Evolutionary conservation across 2,113 vertebrate genomes (phyloP), one percentile per base, ranked within the genome.

Genomic region (Ptychochromis oligacanthus): DNA sequence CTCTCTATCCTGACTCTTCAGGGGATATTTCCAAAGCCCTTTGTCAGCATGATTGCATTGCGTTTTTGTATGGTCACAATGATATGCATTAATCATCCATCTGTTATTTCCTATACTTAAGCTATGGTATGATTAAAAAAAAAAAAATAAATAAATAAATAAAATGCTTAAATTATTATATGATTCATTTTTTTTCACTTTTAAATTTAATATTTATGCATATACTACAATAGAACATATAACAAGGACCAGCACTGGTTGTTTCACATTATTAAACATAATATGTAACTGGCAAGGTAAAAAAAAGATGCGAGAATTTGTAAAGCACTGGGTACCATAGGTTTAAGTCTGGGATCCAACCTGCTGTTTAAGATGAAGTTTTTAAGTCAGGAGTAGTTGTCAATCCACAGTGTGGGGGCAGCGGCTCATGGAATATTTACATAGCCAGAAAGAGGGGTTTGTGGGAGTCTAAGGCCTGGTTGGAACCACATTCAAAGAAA

Each of bases 401-500:
- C 87, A 87, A 87, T 93, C 85, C 87, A 59, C 83, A 90, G 49
- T 87, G 83, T 81, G 79, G 79, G 91, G 88, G 80, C 86, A 91
- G 85, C 18, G 14, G 70, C 89, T 95, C 88, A 91, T 93, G 80
- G 92, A 94, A 94, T 93, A 95, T 96, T 95, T 95, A 95, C 92
- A 92, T 89, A 93, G 88, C 77, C 76, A 81, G 65, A 84, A 82
- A 81, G n/a, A 57, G 85, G 83, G 89, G 91, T 74, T 83, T 90
- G 87, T 72, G 86, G 79, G 77, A 93, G 87, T 84, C 86, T 87
- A 84, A 87, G 91, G 87, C 90, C 85, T 90, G 86, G 90, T 93
- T 94, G 93, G 90, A 94, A 91, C 77, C 83, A 80, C 78, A 92
- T 95, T 96, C 94, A 96, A 95, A 96, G 92, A 87, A 91, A 93